Evolutionary conservation across 2,888 invertebrate genomes (phyloP), one percentile per base, ranked within the genome.

Genomic region (Helobdella robusta): DNA sequence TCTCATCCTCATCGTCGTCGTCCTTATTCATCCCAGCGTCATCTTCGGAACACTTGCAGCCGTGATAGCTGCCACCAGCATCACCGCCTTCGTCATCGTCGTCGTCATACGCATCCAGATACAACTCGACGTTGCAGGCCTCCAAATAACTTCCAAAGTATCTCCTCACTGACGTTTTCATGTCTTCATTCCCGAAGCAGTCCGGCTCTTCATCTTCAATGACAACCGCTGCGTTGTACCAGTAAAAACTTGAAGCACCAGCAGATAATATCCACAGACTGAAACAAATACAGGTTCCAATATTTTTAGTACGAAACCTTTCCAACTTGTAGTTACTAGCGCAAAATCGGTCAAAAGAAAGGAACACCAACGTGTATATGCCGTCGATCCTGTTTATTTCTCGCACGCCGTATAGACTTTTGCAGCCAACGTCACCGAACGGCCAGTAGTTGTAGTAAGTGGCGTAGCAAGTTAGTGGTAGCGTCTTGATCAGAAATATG

Each of bases 281-380:
- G 5, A 66, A 15, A 40, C 69, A 70, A 32, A 70, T 66, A 6
- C n/a, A 20, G 18, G 34, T 64, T 8, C 70, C 70, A 6, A 67
- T 59, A 11, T 28, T 18, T 5, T 66, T 54, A 11, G 68, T 68
- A 58, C 70, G 28, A 15, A 66, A 54, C 32, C 56, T 58, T 0
- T 66, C 66, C 25, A 68, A 36, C 36, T 67, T 67, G 60, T 67
- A 61, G 58, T 68, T 70, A 34, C 64, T 68, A 1, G 70, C 70
- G 1, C 70, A 20, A 59, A 59, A 70, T 1, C 70, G 62, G 64
- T 70, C 70, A 18, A 67, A 30, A 23, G 66, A 61, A 2, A 70
- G 59, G 0, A 69, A 69, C 58, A 68, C 67, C 44, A 70, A 64
- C 1, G 67, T 70, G 59, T 68, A 69, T 15, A 70, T 64, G 34